Conservation (phyloP, 2,797 vertebrate species). For the Chelidonichthys spinosus region DNA sequence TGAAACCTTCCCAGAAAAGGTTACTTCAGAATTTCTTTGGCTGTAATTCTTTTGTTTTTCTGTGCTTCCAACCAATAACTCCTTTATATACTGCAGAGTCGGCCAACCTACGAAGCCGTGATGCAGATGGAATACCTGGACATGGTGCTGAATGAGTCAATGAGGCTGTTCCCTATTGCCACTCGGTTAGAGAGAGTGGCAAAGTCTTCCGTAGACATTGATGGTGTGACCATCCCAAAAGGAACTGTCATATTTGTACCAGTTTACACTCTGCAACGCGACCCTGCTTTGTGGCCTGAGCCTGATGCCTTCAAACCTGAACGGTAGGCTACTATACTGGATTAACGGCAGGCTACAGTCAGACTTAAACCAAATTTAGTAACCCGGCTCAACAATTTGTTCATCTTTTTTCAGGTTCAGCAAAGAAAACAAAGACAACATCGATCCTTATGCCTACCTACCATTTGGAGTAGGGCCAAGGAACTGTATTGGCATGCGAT, state of each 20-base stretch:
- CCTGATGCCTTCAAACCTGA: conserved; percentile 82
- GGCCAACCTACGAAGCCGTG: conserved; percentile 66
- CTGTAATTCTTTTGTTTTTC: neutral
- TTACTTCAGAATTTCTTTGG: conserved; percentile 21
- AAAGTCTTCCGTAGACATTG: conserved; percentile 80
- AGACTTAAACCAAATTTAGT: neutral
- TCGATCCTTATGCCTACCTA: conserved; percentile 83
- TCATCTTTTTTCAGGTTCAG: conserved; percentile 79
- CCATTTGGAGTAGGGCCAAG: conserved; percentile 91
- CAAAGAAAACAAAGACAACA: conserved; percentile 84
- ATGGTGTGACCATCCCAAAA: conserved; percentile 78
- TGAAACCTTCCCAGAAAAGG: conserved; percentile 76
- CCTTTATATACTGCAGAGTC: conserved; percentile 50
- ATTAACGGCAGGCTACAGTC: neutral
- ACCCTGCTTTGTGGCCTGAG: conserved; percentile 76
- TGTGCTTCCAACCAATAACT: neutral
- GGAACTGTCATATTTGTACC: conserved; percentile 71
- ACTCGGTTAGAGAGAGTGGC: conserved; percentile 76
- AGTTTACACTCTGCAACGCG: conserved; percentile 62
- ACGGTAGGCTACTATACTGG: conserved; percentile 66
- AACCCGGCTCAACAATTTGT: neutral
- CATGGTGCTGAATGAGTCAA: conserved; percentile 82
- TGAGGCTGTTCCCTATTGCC: conserved; percentile 70
- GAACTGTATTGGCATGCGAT: conserved; percentile 91
- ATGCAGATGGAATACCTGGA: conserved; percentile 85